phyloP scores from a whole-genome alignment of 1,140 invertebrate species.

The Steinernema feltiae region DNA sequence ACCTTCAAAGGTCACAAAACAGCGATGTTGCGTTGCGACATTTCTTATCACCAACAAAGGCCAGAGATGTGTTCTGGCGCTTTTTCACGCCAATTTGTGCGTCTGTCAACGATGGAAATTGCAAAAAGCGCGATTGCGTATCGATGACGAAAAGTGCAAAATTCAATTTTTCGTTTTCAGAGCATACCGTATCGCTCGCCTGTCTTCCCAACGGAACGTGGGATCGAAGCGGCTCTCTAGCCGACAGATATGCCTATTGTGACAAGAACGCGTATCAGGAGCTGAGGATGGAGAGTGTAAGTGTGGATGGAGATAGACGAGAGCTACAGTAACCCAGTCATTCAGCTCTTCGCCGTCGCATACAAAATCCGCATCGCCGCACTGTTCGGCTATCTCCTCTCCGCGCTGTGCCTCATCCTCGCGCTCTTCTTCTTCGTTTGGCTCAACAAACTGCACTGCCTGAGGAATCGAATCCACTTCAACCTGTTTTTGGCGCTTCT shows the following conservation, averaged over 20 bases:
- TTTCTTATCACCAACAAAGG: neutral
- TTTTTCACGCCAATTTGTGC: neutral
- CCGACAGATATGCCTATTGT: neutral
- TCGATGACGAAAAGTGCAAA: neutral
- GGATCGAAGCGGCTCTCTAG: neutral
- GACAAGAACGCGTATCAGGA: neutral
- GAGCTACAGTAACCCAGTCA: neutral
- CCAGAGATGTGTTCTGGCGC: neutral
- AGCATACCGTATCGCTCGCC: neutral
- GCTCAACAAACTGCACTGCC: slow-evolving; percentile 3
- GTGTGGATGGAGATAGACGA: neutral
- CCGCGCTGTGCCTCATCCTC: neutral
- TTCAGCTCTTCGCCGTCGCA: neutral
- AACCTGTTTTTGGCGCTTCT: neutral
- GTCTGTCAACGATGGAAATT: neutral
- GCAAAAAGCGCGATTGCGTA: neutral
- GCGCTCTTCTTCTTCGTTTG: neutral
- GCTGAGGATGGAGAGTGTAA: neutral
- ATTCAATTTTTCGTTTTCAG: neutral
- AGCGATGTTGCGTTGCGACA: neutral
- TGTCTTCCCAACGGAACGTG: neutral
- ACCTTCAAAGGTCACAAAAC: neutral
- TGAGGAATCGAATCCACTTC: slow-evolving; percentile 5
- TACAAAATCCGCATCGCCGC: slow-evolving; percentile 12
- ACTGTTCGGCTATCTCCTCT: slow-evolving; percentile 8